Evolutionary conservation across 2,888 invertebrate species (phyloP), one percentile per base, ranked within the genome.

Genomic region (Zygaena filipendulae): DNA sequence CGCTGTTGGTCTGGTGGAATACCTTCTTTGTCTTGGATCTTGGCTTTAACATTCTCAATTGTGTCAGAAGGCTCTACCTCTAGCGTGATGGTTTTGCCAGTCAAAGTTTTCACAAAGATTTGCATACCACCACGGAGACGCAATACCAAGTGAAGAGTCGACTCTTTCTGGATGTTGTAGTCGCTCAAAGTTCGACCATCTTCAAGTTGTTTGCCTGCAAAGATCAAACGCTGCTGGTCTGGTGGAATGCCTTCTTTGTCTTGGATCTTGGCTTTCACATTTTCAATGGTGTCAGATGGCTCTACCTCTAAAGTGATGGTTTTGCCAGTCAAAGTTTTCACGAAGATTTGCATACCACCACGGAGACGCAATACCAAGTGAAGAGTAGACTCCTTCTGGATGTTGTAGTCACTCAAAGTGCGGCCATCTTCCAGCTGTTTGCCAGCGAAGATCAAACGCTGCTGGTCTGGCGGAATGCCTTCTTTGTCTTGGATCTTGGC

Each of bases 401-500:
- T 70, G 20, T 70, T 70, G 36, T 71, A 71, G 30, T 71, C 70
- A 0, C 67, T 68, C 0, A 71, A 40, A 0, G 70, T 71, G 24
- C 70, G 62, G 0, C 70, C 70, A 42, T 71, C 70, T 36, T 71
- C 70, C 0, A 71, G 21, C 13, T 70, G 70, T 13, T 70, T 71
- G 0, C 70, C 70, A 3, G 70, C 70, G 9, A 71, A 71, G 39
- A 71, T 71, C 0, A 71, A 25, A 3, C 70, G 43, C 39, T 70
- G 70, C 28, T 70, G 70, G 34, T 70, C 70, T 30, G 70, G 70
- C 1, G 70, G 70, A 3, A 70, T 70, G 0, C 70, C 70, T 26
- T 70, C 70, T 9, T 70, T 70, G 41, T 70, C 69, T 26, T 70
- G 69, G 2, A 70, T 70, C 21, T 70, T 70, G 0, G 70, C 69